Conservation (phyloP, 1,140 invertebrate species). For the Heliconius melpomene region DNA sequence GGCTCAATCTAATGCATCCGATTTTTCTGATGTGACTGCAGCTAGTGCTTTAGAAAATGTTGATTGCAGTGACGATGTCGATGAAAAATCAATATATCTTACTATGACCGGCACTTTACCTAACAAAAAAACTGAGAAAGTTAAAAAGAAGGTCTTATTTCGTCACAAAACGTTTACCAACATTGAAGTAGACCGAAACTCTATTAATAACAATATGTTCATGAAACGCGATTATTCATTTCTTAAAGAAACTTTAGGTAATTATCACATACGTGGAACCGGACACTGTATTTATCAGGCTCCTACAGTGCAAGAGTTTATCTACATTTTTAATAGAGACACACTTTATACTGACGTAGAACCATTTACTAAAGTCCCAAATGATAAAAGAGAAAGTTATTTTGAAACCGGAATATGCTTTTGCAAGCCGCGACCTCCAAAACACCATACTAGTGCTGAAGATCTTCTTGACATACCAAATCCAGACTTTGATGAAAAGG, state of each 20-base stretch:
- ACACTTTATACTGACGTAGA: conserved; percentile 59
- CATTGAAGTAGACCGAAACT: conserved; percentile 72
- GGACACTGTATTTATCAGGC: conserved; percentile 76
- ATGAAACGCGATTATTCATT: conserved; percentile 61
- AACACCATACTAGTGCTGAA: conserved; percentile 73
- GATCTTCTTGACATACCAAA: conserved; percentile 62
- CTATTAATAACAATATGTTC: conserved; percentile 56
- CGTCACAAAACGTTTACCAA: conserved; percentile 77
- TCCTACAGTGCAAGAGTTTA: conserved; percentile 68
- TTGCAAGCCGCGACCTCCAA: conserved; percentile 65
- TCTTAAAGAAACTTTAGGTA: conserved; percentile 66
- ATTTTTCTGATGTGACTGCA: conserved; percentile 64
- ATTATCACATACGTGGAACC: conserved; percentile 77
- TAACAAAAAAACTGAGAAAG: conserved; percentile 53
- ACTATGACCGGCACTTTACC: conserved; percentile 75
- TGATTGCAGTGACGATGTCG: conserved; percentile 66
- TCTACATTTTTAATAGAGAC: conserved; percentile 77
- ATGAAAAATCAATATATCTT: conserved; percentile 60
- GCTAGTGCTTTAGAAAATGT: conserved; percentile 74
- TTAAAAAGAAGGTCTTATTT: conserved; percentile 70
- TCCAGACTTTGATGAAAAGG: conserved; percentile 53
- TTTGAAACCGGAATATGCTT: conserved; percentile 77
- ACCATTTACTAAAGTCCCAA: conserved; percentile 60
- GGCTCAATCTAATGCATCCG: conserved; percentile 60
- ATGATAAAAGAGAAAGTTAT: conserved; percentile 64